These are phyloP conservation scores for Drosophila persimilis DNA, from an alignment of 1,140 invertebrate species.

Conservation along the genomic window DNA sequence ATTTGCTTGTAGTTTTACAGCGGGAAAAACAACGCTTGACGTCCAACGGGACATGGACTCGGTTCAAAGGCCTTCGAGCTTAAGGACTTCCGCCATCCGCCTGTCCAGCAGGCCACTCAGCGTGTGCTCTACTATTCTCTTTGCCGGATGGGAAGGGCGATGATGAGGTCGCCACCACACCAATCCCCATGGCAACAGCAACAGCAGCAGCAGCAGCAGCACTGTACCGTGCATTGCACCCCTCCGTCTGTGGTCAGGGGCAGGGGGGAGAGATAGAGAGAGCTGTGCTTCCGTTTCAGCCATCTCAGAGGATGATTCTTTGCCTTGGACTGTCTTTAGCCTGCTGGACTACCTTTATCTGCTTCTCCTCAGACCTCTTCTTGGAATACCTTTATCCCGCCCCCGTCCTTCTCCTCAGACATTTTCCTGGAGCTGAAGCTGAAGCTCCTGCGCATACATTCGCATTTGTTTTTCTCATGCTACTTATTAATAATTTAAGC, in stretches of 20 bases:
- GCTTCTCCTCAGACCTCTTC: constrained; percentile 11
- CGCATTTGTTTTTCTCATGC: constrained; percentile 78
- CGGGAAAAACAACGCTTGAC: constrained; percentile 9
- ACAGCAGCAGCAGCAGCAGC: constrained; percentile 14
- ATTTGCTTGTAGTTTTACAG: constrained; percentile 16
- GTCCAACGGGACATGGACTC: background rate
- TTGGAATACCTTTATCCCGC: too few relatives aligned
- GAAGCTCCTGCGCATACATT: constrained; percentile 44
- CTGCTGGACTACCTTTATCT: too few relatives aligned
- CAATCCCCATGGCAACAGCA: constrained; percentile 1
- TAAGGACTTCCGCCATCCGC: constrained; percentile 23
- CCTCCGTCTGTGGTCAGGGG: constrained; percentile 20
- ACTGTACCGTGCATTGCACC: constrained; percentile 43
- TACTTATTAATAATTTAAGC: constrained; percentile 80
- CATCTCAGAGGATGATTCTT: background rate
- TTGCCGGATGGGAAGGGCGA: constrained; percentile 25
- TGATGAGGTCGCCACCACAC: constrained; percentile 28
- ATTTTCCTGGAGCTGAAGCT: too few relatives aligned
- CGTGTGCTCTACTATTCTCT: constrained; percentile 35
- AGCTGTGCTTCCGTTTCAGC: constrained; percentile 20
- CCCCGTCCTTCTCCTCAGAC: background rate
- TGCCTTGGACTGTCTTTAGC: background rate
- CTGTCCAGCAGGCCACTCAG: constrained; percentile 30
- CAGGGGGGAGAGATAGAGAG: background rate
- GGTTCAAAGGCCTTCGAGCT: constrained; percentile 34